Base-by-base conservation (phyloP, 64 coral and sea anemone species). In the Montipora sp. region DNA sequence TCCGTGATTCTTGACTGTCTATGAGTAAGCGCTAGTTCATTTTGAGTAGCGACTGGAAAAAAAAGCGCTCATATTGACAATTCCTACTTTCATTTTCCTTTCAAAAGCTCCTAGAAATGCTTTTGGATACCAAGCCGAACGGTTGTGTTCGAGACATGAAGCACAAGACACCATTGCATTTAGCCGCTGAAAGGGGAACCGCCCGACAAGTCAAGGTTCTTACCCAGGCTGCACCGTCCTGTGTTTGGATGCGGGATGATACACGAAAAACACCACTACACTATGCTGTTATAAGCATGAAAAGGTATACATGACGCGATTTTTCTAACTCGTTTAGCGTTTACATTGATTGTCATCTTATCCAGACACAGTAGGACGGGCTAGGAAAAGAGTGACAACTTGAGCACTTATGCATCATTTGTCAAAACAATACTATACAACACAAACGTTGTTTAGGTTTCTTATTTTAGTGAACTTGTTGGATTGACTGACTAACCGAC, bases 261-360 rank as follows among this genome's bases (percentile, higher is more conserved):
- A 79, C 78, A n/a, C 88, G 92, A 7, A 90, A 87, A 90, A 97
- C 95, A 15, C 92, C 95, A 2, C 44, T 97, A 36, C 95, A 97
- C 60, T 89, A 97, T 51, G 95, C 95, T 48, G 95, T 93, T 36
- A 94, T 92, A 72, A 88, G 87, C 77, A 94, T 90, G 59, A 83
- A 90, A 77, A 94, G 95, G 95, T 97, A 91, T 18, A 13, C 16
- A 15, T 3, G 22, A 44, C 9, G 3, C 10, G 36, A 36, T 36
- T 36, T 36, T 36, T 49, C 36, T 11, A 78, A 7, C 14, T 78
- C 6, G 15, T 47, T 12, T 27, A 66, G 14, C 3, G 16, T 71
- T 8, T 10, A 10, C 51, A 55, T 5, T 55, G 4, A 10, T 0
- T 55, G 51, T 10, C 51, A 55, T 7, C 51, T 7, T 10, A 55